Base-by-base conservation (phyloP, 2,113 vertebrate genomes). In the Gymnobelideus leadbeateri region DNA sequence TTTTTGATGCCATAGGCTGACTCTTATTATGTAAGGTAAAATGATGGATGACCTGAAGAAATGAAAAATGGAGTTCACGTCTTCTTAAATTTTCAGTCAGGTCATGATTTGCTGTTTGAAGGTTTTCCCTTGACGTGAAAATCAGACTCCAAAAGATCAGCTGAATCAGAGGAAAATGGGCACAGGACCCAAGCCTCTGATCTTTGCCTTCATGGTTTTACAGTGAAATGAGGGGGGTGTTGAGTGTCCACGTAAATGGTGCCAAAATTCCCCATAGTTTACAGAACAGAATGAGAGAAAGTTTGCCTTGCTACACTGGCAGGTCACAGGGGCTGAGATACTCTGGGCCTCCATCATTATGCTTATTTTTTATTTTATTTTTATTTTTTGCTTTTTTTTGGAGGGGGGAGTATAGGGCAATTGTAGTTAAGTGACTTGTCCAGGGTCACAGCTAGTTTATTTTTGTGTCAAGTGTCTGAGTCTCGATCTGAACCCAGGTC, bases 21-120 rank as follows among this genome's bases (percentile, higher is more conserved):
- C 94, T 95, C 55, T 93, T 77, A 92, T 61, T 89, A 92, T 61
- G 28, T 49, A 95, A 96, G 91, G 91, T n/a, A 92, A 95, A 92
- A 52, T 92, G 54, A 94, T 49, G 46, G 91, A 90, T 68, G 93
- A 94, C 24, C 89, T 84, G 51, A 96, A 77, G 77, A 51, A 94
- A 94, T 61, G 21, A 43, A 92, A 96, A 57, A 91, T 37, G 50
- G 51, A 89, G 37, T 46, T 89, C 25, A 19, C 77, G 93, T 54
- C 93, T 91, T 93, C 23, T 55, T 91, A 0, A 84, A 84, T n/a
- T 43, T 91, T 93, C 53, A 94, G 89, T 89, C 50, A 46, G 26
- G 54, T 14, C 5, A 11, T 89, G 91, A 89, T 68, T 90, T 94
- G 95, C 93, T 95, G n/a, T 47, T 94, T 93, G 46, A 50, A 49